Conservation (phyloP, 2,797 vertebrate species). For the Urosaurus nigricauda region DNA sequence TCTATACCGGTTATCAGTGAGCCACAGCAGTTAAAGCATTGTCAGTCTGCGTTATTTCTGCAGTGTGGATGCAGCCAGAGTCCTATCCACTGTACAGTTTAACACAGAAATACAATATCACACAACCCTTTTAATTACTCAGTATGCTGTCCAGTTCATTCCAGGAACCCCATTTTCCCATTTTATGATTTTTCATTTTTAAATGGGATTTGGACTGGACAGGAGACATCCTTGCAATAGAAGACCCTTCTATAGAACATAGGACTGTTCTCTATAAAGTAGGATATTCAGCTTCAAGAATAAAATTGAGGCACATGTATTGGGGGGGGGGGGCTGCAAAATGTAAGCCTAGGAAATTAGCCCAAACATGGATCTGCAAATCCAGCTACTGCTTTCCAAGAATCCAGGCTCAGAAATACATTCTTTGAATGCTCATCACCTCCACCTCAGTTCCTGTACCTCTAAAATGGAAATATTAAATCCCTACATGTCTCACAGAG, state of each 20-base stretch:
- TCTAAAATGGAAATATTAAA: neutral
- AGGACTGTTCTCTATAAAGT: neutral
- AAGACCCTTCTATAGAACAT: neutral
- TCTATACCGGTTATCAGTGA: too few relatives aligned
- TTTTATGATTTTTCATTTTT: neutral
- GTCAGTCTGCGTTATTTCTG: too few relatives aligned
- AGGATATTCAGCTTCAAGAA: neutral
- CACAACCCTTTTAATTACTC: too few relatives aligned
- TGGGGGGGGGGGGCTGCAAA: neutral
- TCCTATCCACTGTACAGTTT: neutral
- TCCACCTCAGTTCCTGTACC: slow-evolving; percentile 7
- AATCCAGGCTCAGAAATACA: neutral
- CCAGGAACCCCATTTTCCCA: neutral
- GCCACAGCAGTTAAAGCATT: too few relatives aligned
- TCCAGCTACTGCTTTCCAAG: neutral
- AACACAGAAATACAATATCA: neutral
- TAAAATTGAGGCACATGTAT: neutral
- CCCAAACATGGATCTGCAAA: neutral
- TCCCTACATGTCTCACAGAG: slow-evolving; percentile 11
- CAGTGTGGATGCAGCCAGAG: too few relatives aligned
- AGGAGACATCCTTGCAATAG: neutral
- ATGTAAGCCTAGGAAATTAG: neutral
- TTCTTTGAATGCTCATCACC: neutral
- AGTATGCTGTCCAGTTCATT: neutral
- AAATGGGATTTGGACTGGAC: neutral